Base-by-base conservation (phyloP, 1,140 invertebrate species). In the Ips typographus region DNA sequence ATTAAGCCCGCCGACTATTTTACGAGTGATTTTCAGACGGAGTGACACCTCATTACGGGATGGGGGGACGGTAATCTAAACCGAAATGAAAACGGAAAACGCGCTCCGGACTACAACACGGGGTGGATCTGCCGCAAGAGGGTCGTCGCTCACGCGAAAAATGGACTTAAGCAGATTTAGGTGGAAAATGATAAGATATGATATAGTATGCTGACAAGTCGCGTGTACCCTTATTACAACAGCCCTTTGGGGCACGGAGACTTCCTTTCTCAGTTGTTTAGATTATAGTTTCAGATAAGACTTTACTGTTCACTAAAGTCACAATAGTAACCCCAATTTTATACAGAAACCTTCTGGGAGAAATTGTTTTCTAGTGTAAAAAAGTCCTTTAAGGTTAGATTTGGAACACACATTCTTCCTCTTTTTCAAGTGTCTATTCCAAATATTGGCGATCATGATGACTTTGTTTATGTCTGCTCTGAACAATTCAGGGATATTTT, bases 141-240 rank as follows among this genome's bases (percentile, higher is more conserved):
- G 72, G 72, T 73, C 64, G 66, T 60, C 72, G 67, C 65, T 73
- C 72, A 71, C 66, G 67, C 72, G 72, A 73, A 65, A 73, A 73
- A 73, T 73, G 68, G 72, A 71, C 70, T 73, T 73, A 71, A 73
- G 72, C 70, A 71, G 72, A 73, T 71, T 73, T 73, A 73, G 72
- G 70, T 71, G 62, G 68, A 70, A 70, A 70, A 70, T 70, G 68
- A 70, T 65, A 70, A 65, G 72, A 71, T 63, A 67, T 71, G 71
- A 70, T 70, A 65, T 68, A 70, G 62, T 72, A 65, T 70, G 67
- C 71, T 61, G 71, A 69, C 67, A 69, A 69, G 71, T 69, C 67
- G 67, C 71, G 71, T 72, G 71, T 70, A n/a, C 44, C 40, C 51
- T 66, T 57, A 58, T 41, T 49, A 49, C 44, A 22, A 22, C 22